Conservation (phyloP, 2,113 vertebrate genomes). For the Zosterops japonicus region DNA sequence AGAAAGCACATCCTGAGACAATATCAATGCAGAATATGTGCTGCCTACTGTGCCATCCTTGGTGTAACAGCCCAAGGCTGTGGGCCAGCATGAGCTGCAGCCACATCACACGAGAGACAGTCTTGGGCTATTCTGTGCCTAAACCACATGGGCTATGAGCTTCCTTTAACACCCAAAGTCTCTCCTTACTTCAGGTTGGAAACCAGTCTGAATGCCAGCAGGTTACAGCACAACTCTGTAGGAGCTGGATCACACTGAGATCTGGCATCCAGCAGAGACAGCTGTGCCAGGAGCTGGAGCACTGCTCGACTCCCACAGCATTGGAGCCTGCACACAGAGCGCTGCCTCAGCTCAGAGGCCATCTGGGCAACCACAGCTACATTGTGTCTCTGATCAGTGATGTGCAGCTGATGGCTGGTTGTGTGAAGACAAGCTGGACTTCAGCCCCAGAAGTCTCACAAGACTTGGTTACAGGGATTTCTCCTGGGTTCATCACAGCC, state of each 20-base stretch:
- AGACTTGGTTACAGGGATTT: background rate
- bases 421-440: background rate
- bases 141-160: background rate
- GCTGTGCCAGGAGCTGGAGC: conserved; percentile 27
- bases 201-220: background rate
- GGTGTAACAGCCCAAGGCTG: background rate
- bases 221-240: background rate
- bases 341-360: background rate
- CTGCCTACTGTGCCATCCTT: background rate
- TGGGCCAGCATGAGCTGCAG: background rate
- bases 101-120: background rate
- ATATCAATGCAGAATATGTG: background rate
- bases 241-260: background rate
- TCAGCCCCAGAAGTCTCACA: background rate
- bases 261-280: background rate
- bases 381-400: background rate
- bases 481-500: background rate
- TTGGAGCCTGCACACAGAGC: background rate
- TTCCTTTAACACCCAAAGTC: background rate
- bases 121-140: background rate
- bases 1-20: background rate
- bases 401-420: background rate
- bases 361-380: background rate
- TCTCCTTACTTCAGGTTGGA: background rate
- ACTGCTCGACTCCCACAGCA: conserved; percentile 6